A percentile compares a stretch with the other conserved stretches of the same genome.
Evolutionary conservation across 2,797 vertebrate genomes (phyloP).

Genomic region (Hypotaenidia okinawae): DNA sequence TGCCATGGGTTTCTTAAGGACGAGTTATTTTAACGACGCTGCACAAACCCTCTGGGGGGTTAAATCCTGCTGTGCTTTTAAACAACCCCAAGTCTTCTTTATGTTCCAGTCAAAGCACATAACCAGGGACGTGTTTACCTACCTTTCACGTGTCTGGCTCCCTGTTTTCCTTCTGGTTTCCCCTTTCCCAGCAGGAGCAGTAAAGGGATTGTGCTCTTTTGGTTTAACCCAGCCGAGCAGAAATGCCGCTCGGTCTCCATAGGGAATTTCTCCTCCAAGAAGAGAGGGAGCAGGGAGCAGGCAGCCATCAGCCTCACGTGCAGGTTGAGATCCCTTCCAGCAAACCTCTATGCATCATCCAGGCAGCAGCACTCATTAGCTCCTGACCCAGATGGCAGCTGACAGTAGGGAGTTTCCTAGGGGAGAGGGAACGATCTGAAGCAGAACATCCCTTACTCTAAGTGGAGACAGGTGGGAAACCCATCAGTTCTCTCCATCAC

Average conservation of each 20-base stretch:
- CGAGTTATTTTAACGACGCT: conserved; percentile 20
- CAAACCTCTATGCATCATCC: rapidly evolving
- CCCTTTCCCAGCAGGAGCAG: conserved; percentile 61
- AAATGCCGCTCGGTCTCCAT: conserved; percentile 37
- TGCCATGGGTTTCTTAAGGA: background rate
- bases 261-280: background rate
- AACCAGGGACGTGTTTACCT: conserved; percentile 44
- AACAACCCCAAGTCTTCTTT: background rate
- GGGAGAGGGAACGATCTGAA: background rate
- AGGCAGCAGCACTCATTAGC: background rate
- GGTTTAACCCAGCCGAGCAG: conserved; percentile 28
- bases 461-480: background rate
- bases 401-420: background rate
- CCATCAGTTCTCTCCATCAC: background rate
- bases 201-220: conserved; percentile 56
- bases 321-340: background rate
- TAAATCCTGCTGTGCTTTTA: too few relatives aligned
- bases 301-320: background rate
- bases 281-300: background rate
- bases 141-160: conserved; percentile 44
- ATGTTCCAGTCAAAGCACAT: conserved; percentile 31
- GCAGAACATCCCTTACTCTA: background rate
- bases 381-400: background rate
- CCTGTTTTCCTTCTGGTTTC: background rate
- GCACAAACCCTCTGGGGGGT: conserved; percentile 36